Base-by-base conservation (phyloP, 2,797 vertebrate genomes). In the Acestrorhynchus altus region DNA sequence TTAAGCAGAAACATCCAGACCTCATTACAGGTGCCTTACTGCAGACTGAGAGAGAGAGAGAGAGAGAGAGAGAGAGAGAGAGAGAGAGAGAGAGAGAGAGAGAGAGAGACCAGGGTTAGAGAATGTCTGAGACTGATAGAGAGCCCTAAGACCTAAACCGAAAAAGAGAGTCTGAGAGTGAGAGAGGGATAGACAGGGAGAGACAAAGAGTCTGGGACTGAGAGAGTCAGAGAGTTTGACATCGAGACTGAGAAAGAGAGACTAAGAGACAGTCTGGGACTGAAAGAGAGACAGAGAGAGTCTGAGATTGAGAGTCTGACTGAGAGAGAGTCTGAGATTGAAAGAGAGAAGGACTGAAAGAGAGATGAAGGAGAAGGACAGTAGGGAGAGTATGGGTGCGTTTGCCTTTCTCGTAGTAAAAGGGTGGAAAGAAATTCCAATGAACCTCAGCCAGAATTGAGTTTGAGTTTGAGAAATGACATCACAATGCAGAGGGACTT, bases 401-500 rank as follows among this genome's bases (percentile, higher is more conserved):
- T 16, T 15, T 16, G 16, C 16, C 3, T n/a, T n/a, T n/a, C n/a
- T n/a, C n/a, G n/a, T n/a, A n/a, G 18, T 3, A n/a, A 0, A 8
- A 6, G 20, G 49, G 8, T 1, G 18, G 49, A 8, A 8, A n/a
- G 49, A 52, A 6, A 22, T 1, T 15, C 49, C 49, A 20, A 11
- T 16, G n/a, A 67, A 49, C 20, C 11, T 22, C 10, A 28, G 54
- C 39, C 56, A 44, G 7, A 54, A 51, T 26, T 76, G 18, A 59
- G 46, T 6, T 28, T 61, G 71, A 26, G 10, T 6, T 28, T 61
- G 71, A 26, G 10, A 16, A 42, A 46, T 77, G 49, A 64, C 39
- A 56, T 74, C 39, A 65, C 31, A 28, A 18, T 13, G 40, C 24
- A 39, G 24, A 57, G 68, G 51, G 64, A 54, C 49, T 47, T 22